Evolutionary conservation across 2,113 vertebrate genomes (phyloP), one percentile per base, ranked within the genome.

Genomic region (Albula goreensis): DNA sequence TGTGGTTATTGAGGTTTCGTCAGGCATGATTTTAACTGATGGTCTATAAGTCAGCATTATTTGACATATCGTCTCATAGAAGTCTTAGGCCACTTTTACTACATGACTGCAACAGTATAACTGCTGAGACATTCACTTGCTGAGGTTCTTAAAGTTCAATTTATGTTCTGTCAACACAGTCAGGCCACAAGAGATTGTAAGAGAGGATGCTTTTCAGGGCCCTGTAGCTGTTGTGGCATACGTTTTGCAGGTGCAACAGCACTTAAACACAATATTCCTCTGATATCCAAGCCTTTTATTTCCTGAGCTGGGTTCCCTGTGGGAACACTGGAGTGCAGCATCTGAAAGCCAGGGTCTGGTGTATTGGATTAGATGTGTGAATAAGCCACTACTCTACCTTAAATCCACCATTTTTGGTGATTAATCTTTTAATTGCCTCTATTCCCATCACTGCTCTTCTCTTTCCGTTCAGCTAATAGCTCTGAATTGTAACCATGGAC

Each of bases 391-490:
- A 22, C 10, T 31, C 70, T 74, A 31, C 70, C 70, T 31, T 56
- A 51, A 82, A 41, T 25, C 50, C 82, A 15, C 63, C 19, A 63
- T 84, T 70, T 74, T 11, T 5, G 8, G 50, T 25, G 83, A 51
- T 19, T 84, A 84, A 84, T 84, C 66, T 77, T 77, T 84, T 84
- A 84, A 84, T 84, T 63, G 83, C 83, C 49, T 49, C 83, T 84
- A 48, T 22, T 63, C 13, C 53, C 31, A 12, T 74, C 17, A n/a
- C n/a, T n/a, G 19, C 63, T 70, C 22, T n/a, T 7, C 70, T 10
- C 17, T 41, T 31, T 51, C 66, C 79, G 87, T 85, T 89, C 48
- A 91, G 84, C 81, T 83, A 25, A 19, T 63, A 70, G 63, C 63
- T 70, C 22, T 70, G 19, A n/a, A 22, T n/a, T 8, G 2, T 70